These are phyloP conservation scores for Cephus rjabovi DNA, from an alignment of 2,888 invertebrate species.

Conservation along the genomic window DNA sequence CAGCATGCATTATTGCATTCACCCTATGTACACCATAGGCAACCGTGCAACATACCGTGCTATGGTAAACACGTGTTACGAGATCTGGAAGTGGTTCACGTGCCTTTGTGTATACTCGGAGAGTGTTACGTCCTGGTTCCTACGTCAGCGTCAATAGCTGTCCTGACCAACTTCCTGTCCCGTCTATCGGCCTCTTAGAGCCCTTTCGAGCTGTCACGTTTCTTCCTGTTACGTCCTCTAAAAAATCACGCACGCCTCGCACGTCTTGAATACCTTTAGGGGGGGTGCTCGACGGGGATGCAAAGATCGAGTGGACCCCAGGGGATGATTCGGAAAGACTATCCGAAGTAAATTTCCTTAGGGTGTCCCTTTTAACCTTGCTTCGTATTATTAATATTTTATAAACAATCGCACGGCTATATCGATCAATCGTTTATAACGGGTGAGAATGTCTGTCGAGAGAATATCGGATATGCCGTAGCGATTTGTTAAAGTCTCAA, in stretches of 20 bases:
- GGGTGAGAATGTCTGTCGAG: not conserved
- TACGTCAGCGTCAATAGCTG: not conserved
- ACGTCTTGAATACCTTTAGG: not conserved
- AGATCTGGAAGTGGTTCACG: not conserved
- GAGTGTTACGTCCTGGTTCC: not conserved
- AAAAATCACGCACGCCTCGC: not conserved
- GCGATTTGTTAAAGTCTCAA: not conserved
- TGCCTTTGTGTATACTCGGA: not conserved
- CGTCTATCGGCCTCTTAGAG: not conserved
- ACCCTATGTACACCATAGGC: not conserved
- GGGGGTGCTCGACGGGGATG: not conserved
- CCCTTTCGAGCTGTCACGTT: not conserved
- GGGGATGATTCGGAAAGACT: not conserved
- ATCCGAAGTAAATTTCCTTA: not conserved
- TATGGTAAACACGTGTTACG: not conserved
- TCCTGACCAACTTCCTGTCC: not conserved
- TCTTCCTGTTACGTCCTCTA: not conserved
- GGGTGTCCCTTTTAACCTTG: not conserved
- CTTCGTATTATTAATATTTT: not conserved
- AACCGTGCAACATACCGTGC: not conserved
- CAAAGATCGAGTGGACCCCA: not conserved
- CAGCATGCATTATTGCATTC: not conserved
- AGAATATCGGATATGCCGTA: not conserved
- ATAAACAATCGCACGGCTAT: not conserved
- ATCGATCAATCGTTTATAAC: not conserved